phyloP scores from a whole-genome alignment of 2,113 vertebrate species.

The Phalacrocorax pelagicus region DNA sequence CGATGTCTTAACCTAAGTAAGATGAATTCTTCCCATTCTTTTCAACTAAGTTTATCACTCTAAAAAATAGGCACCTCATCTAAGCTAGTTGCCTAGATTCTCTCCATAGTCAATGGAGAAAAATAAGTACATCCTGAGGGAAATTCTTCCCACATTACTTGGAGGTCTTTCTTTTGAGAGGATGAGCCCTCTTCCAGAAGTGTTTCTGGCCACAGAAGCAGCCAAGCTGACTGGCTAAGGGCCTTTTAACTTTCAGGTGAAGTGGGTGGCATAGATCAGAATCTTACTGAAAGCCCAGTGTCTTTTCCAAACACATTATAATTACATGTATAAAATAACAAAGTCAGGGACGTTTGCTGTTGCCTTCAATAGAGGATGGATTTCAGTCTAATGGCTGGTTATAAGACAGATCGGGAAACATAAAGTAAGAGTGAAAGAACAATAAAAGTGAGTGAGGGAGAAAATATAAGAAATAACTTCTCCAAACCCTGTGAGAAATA shows the following conservation, averaged over 20 bases:
- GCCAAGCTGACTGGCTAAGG: neutral
- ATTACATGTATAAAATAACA: neutral
- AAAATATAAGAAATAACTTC: slow-evolving; percentile 44
- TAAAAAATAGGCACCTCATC: neutral
- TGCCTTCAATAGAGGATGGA: neutral
- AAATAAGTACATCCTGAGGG: neutral
- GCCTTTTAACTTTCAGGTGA: neutral
- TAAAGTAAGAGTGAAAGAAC: slow-evolving; percentile 38
- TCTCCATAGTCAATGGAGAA: neutral
- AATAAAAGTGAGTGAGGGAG: slow-evolving; percentile 5
- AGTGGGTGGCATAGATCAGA: neutral
- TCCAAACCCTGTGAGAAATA: slow-evolving; percentile 10
- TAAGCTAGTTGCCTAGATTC: neutral
- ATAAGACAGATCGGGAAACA: neutral
- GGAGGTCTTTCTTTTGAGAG: neutral
- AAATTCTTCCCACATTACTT: neutral
- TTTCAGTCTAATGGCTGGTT: neutral
- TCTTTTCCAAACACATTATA: neutral
- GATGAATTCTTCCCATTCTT: neutral
- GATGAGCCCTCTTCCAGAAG: neutral
- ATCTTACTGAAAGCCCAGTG: neutral
- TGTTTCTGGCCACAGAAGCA: neutral
- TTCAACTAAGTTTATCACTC: neutral
- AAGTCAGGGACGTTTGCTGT: neutral
- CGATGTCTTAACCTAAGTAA: neutral